Base-by-base conservation (phyloP, 1,140 invertebrate species). In the Coboldia fuscipes region DNA sequence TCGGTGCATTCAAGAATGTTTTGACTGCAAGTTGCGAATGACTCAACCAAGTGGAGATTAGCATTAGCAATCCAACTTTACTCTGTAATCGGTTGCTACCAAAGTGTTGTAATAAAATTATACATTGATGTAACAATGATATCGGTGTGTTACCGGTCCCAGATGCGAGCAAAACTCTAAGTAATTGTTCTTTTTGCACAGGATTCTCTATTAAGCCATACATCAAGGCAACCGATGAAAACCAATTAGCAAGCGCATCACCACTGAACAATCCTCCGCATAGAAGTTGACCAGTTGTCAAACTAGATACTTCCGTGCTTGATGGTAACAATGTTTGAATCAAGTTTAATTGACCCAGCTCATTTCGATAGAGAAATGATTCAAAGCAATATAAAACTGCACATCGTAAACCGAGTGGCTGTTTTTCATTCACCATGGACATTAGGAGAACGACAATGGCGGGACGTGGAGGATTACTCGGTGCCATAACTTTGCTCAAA, bases 391-490 rank as follows among this genome's bases (percentile, higher is more conserved):
- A 98, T 1, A 97, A 68, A 8, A 97, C 89, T 1, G 94, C 79
- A 60, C 86, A 93, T 34, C 92, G 70, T 33, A 98, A 55, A 7
- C 70, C 57, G 51, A 97, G 84, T 10, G 88, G 79, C 54, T 98
- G 94, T 51, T 94, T 96, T 47, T 98, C 93, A 56, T 96, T 96
- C 3, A 97, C 86, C 89, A 99, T 97, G 0, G 90, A 96, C 80
- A 97, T 90, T 9, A 99, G 56, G 7, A 99, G 60, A 27, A 97
- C 80, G 1, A 97, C 79, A 30, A 98, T 78, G 1, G 84, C 88
- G 2, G 93, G 83, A 31, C 82, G 70, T 10, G 92, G 84, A 22
- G 92, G 89, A 48, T 69, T 80, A 12, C 81, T 84, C 1, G 89
- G 90, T 1, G 92, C 90, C 60, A 83, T 73, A n/a, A 97, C 81